These are phyloP conservation scores for Nymphicus hollandicus DNA, from an alignment of 2,113 vertebrate species.

Conservation along the genomic window DNA sequence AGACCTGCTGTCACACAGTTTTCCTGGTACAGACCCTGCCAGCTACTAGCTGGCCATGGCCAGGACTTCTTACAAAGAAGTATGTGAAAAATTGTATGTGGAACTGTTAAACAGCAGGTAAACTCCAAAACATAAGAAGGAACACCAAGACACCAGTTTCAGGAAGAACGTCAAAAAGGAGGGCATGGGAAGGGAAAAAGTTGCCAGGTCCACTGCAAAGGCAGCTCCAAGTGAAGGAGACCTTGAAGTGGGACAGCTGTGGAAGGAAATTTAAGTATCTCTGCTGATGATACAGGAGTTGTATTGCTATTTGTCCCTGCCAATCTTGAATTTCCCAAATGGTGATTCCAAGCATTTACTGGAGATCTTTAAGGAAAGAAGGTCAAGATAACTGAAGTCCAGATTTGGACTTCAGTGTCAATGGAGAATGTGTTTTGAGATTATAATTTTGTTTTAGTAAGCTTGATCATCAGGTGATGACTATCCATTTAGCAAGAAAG, in stretches of 20 bases:
- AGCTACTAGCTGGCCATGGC: not conserved
- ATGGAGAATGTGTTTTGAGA: not conserved
- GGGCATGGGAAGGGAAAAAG: fast-evolving
- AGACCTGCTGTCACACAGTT: not conserved
- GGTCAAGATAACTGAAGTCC: not conserved
- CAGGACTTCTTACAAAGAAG: not conserved
- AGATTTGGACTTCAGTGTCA: not conserved
- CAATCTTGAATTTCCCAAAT: not conserved
- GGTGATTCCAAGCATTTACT: not conserved
- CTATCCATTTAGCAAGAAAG: not conserved
- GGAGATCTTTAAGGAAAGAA: not conserved
- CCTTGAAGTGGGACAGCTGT: not conserved
- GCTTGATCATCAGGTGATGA: not conserved
- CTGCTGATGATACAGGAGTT: not conserved
- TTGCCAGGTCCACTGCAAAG: not conserved
- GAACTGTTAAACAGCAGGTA: not conserved
- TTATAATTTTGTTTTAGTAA: not conserved
- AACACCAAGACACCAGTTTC: not conserved
- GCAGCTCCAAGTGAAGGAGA: not conserved
- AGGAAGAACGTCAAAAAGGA: not conserved
- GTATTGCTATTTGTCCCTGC: not conserved
- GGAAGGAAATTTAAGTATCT: not conserved
- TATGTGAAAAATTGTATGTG: not conserved
- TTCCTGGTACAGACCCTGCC: not conserved
- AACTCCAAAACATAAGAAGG: not conserved